A percentile compares a stretch with the other conserved stretches of the same genome.
Conservation (phyloP, 23 tunicate species). For the Oikopleura dioica region DNA sequence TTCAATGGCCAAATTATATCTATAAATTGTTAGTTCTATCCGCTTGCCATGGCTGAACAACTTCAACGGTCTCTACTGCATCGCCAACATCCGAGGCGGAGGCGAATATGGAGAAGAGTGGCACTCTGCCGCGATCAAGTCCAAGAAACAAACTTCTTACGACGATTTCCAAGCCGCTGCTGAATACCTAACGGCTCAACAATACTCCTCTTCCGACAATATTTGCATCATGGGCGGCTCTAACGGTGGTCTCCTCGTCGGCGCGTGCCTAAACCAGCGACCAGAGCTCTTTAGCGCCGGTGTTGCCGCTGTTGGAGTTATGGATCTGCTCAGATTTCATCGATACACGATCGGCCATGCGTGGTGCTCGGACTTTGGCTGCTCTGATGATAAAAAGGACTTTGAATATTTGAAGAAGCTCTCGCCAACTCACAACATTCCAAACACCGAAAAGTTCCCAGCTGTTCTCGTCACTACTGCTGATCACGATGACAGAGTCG, state of each 20-base stretch:
- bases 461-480: constrained; percentile 23
- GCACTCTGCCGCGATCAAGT: constrained; percentile 55
- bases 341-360: constrained; percentile 96
- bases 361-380: constrained; percentile 79
- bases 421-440: constrained; percentile 24
- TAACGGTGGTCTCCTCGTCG: constrained; percentile 92
- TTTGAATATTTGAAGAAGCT: constrained; percentile 30
- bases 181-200: constrained; percentile 25
- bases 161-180: constrained; percentile 88
- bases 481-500: constrained; percentile 94
- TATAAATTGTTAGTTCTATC: no score
- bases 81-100: constrained; percentile 97
- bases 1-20: no score
- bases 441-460: constrained; percentile 23
- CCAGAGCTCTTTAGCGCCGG: constrained; percentile 93
- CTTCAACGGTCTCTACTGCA: constrained; percentile 47
- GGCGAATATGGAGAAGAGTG: constrained; percentile 54
- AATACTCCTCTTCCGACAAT: constrained; percentile 40
- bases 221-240: constrained; percentile 76
- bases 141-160: constrained; percentile 71
- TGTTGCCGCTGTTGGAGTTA: constrained; percentile 64
- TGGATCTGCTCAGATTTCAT: constrained; percentile 95
- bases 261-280: constrained; percentile 73
- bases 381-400: constrained; percentile 48
- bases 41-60: constrained; percentile 49